phyloP scores from a whole-genome alignment of 2,113 vertebrate species.

The Cettia cetti region DNA sequence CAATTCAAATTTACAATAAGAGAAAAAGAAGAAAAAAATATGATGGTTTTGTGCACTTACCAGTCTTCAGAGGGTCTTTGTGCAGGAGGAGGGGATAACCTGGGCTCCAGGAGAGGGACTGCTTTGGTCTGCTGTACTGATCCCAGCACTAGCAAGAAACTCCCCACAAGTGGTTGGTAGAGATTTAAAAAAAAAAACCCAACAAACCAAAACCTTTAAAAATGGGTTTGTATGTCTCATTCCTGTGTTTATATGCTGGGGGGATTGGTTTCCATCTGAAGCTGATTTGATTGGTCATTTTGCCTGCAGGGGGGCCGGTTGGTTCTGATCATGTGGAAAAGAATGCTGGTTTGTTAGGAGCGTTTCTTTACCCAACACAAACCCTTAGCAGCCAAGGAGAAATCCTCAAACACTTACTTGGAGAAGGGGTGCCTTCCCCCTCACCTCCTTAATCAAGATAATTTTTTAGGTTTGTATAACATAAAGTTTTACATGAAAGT shows the following conservation, averaged over 20 bases:
- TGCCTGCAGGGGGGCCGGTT: constrained; percentile 92
- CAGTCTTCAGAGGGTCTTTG: constrained; percentile 12
- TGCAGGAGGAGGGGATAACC: neutral
- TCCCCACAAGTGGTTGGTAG: constrained; percentile 48
- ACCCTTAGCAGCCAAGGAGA: constrained; percentile 67
- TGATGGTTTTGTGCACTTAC: constrained; percentile 67
- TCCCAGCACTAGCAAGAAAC: constrained; percentile 15
- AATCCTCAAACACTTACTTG: constrained; percentile 69
- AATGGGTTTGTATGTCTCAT: constrained; percentile 74
- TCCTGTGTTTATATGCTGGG: constrained; percentile 76
- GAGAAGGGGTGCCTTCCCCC: constrained; percentile 59
- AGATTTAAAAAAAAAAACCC: neutral
- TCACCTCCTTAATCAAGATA: constrained; percentile 55
- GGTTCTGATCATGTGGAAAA: constrained; percentile 86
- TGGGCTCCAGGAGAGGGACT: neutral
- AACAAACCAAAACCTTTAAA: neutral
- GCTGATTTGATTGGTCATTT: constrained; percentile 93
- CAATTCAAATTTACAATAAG: neutral
- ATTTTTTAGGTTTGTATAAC: constrained; percentile 67
- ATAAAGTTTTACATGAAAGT: constrained; percentile 57
- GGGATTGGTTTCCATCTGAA: constrained; percentile 73
- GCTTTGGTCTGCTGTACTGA: neutral
- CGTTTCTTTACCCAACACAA: constrained; percentile 74
- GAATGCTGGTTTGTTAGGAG: constrained; percentile 80
- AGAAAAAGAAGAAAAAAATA: neutral